Conservation (phyloP, 2,888 invertebrate species). For the Nematopogon swammerdamellus region DNA sequence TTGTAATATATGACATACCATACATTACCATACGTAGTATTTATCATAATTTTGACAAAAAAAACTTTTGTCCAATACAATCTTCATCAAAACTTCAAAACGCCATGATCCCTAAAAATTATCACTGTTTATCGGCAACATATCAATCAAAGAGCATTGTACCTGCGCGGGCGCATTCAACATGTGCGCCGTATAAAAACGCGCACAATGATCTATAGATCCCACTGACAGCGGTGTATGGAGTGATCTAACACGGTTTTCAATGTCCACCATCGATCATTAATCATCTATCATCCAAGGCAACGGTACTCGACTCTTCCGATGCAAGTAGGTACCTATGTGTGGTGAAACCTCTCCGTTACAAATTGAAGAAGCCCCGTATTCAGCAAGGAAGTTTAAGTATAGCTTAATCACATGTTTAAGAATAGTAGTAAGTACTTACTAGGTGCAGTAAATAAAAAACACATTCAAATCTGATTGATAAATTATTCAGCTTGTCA, state of each 20-base stretch:
- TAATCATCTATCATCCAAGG: slow-evolving; percentile 27
- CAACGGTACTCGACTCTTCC: not conserved
- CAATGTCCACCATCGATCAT: slow-evolving; percentile 23
- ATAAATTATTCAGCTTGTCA: too few species aligned
- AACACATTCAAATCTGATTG: too few species aligned
- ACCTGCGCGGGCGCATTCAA: not conserved
- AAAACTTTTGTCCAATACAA: too few species aligned
- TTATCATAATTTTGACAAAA: too few species aligned
- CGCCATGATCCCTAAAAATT: not conserved
- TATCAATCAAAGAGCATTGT: not conserved
- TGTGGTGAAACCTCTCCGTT: not conserved
- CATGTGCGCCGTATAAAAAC: not conserved
- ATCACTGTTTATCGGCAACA: not conserved
- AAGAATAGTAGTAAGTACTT: too few species aligned
- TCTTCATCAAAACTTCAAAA: too few species aligned
- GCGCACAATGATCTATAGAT: not conserved
- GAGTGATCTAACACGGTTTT: slow-evolving; percentile 18
- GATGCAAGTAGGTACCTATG: too few species aligned
- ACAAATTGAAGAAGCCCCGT: not conserved
- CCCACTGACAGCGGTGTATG: not conserved
- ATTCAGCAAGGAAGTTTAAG: not conserved
- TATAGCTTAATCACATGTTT: too few species aligned
- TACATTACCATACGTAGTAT: too few species aligned
- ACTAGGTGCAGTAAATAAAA: too few species aligned
- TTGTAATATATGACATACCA: too few species aligned